Conservation (phyloP, 2,113 vertebrate genomes). For the Microcebus lehilahytsara region DNA sequence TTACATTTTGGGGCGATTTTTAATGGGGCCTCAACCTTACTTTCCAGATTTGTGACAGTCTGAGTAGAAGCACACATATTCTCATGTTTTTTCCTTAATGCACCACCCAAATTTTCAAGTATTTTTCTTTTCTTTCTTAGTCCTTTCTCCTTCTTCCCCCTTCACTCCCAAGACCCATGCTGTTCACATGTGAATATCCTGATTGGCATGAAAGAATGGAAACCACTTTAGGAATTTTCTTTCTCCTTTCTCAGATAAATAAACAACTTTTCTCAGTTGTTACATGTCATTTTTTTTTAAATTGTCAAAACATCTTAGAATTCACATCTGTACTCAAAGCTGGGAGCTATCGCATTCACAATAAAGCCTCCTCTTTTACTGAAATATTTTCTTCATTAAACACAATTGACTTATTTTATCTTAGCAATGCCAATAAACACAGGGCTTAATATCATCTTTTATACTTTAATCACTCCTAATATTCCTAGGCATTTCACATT, state of each 20-base stretch:
- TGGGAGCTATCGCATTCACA: background rate
- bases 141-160: background rate
- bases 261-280: conserved; percentile 34
- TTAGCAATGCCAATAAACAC: background rate
- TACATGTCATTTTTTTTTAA: background rate
- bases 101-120: conserved; percentile 11
- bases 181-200: conserved; percentile 13
- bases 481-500: background rate
- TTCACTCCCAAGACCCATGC: background rate
- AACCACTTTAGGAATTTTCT: conserved; percentile 65
- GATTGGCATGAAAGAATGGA: conserved; percentile 56
- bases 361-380: background rate
- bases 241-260: conserved; percentile 56
- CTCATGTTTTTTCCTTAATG: background rate
- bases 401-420: conserved; percentile 15
- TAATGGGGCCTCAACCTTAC: conserved; percentile 30
- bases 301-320: conserved; percentile 40
- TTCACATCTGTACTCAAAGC: conserved; percentile 19
- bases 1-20: conserved; percentile 35
- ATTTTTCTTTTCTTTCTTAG: conserved; percentile 40
- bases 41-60: conserved; percentile 59
- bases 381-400: conserved; percentile 34
- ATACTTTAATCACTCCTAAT: background rate
- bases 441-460: conserved; percentile 14
- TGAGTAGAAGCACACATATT: conserved; percentile 1